These are phyloP conservation scores for Drosophila busckii DNA, from an alignment of 1,140 invertebrate species.

Conservation along the genomic window DNA sequence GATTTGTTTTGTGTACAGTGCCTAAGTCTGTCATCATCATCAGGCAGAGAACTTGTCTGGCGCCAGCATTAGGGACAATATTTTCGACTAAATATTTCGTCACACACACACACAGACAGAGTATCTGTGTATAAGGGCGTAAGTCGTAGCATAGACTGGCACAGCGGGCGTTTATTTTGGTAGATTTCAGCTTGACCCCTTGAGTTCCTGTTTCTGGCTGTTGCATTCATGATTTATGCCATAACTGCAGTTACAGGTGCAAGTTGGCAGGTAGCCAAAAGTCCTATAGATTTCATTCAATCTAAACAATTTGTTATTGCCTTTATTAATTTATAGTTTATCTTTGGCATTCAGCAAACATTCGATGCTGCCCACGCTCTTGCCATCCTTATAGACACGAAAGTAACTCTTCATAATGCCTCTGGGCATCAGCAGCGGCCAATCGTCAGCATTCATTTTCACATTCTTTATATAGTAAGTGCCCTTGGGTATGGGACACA, in stretches of 20 bases:
- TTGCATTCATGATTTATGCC: constrained; percentile 71
- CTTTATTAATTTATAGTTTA: too few relatives aligned
- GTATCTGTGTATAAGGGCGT: constrained; percentile 40
- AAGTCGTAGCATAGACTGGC: constrained; percentile 33
- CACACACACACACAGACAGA: constrained; percentile 35
- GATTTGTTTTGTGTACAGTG: constrained; percentile 71
- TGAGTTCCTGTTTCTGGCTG: constrained; percentile 24
- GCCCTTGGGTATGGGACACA: constrained; percentile 33
- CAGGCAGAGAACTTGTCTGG: constrained; percentile 77
- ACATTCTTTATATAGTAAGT: constrained; percentile 19
- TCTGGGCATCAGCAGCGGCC: constrained; percentile 15
- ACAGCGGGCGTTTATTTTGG: constrained; percentile 72
- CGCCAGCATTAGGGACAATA: constrained; percentile 78
- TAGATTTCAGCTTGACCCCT: constrained; percentile 42
- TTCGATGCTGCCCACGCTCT: neutral
- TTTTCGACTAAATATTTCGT: constrained; percentile 78
- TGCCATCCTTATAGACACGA: neutral
- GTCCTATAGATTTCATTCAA: constrained; percentile 16
- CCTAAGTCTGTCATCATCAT: constrained; percentile 78
- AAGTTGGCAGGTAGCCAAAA: constrained; percentile 39
- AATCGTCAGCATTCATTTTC: constrained; percentile 11
- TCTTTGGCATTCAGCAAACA: too few relatives aligned
- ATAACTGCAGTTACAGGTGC: constrained; percentile 50
- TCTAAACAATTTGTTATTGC: too few relatives aligned
- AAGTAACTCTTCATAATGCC: constrained; percentile 4